phyloP scores from a whole-genome alignment of 2,797 vertebrate genomes.

The Labeo calbasu region DNA sequence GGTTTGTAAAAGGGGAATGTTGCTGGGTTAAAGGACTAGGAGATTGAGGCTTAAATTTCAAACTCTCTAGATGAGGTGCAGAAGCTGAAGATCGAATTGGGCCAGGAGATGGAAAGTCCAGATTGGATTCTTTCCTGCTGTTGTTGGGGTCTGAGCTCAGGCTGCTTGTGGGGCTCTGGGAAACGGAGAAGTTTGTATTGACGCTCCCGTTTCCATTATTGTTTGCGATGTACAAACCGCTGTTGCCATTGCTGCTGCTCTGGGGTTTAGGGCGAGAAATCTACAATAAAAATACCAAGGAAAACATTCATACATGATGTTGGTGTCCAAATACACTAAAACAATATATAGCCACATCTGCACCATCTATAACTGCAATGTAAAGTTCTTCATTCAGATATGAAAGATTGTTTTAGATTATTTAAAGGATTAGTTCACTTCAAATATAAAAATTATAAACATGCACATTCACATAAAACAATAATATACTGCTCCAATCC shows the following conservation, averaged over 20 bases:
- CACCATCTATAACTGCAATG: neutral
- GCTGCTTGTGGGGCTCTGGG: slow-evolving; percentile 56
- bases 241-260: slow-evolving; percentile 38
- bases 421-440: neutral
- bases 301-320: neutral
- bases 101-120: neutral
- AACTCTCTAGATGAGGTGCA: neutral
- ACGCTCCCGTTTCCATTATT: slow-evolving; percentile 41
- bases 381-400: too few species aligned
- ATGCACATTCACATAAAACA: too few species aligned
- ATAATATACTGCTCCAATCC: too few species aligned
- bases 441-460: too few species aligned
- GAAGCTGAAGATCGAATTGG: neutral
- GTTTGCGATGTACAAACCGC: slow-evolving; percentile 21
- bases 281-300: slow-evolving; percentile 18
- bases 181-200: slow-evolving; percentile 39
- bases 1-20: slow-evolving; percentile 59
- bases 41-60: slow-evolving; percentile 46
- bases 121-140: slow-evolving; percentile 48
- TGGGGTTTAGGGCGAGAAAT: neutral
- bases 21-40: slow-evolving; percentile 65
- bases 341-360: neutral
- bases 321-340: neutral
- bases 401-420: neutral
- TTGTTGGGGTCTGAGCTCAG: slow-evolving; percentile 54